Percentiles rank a stretch among this genome's conserved stretches.
phyloP scores from a whole-genome alignment of 2,888 invertebrate genomes.

The Idaea dimidiata region DNA sequence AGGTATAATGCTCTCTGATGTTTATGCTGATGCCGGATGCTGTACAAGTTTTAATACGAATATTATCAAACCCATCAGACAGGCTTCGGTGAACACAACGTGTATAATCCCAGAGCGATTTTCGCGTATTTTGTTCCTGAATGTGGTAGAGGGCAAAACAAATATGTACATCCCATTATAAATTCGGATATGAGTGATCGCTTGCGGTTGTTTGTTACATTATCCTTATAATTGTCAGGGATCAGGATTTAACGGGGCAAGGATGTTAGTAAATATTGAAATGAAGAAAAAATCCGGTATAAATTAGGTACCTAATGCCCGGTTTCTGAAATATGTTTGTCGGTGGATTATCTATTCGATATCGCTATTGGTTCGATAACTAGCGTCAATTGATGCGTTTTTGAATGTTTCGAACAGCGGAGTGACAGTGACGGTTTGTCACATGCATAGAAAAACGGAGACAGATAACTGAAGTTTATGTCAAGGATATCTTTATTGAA shows the following conservation, averaged over 20 bases:
- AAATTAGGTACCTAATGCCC: no score
- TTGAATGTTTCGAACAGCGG: no score
- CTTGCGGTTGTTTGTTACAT: not conserved
- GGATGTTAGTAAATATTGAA: no score
- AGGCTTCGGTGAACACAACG: not conserved
- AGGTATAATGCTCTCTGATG: conserved; percentile 62
- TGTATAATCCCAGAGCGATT: not conserved
- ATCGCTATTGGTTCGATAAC: no score
- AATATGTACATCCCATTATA: not conserved
- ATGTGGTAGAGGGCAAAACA: not conserved
- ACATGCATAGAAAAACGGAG: no score
- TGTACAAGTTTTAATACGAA: conserved; percentile 33
- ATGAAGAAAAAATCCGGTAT: no score
- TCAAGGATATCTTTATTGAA: no score
- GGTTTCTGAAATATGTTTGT: no score
- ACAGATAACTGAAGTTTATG: no score
- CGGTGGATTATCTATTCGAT: no score
- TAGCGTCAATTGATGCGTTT: no score
- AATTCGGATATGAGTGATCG: not conserved
- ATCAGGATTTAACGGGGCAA: not conserved
- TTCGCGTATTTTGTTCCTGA: not conserved
- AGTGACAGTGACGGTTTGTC: no score
- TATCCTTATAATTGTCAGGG: not conserved
- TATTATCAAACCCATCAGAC: conserved; percentile 21
- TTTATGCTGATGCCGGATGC: conserved; percentile 43